Evolutionary conservation across 1,140 invertebrate genomes (phyloP).

Genomic region (Onthophagus taurus): DNA sequence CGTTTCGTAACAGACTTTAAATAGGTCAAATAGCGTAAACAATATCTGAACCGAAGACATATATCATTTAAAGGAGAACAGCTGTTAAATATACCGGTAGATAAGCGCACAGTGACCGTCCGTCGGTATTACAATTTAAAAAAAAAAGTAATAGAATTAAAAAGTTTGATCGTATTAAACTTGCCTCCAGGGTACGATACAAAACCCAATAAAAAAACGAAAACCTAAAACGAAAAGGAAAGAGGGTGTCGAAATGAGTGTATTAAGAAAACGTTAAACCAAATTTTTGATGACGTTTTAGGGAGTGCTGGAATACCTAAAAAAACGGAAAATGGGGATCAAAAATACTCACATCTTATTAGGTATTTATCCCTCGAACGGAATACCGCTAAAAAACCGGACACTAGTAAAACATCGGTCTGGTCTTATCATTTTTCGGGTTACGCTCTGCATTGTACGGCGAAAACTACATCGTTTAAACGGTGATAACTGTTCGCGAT

Average conservation of each 20-base stretch:
- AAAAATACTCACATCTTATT: constrained; percentile 9
- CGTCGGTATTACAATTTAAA: too few species aligned
- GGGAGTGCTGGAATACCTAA: too few species aligned
- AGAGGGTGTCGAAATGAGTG: too few species aligned
- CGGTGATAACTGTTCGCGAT: too few species aligned
- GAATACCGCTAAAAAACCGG: constrained; percentile 2
- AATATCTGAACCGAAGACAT: constrained; percentile 5
- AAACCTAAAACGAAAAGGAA: too few species aligned
- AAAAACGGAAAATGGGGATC: neutral
- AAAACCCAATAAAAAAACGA: too few species aligned
- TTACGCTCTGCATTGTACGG: constrained; percentile 2
- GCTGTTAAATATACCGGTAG: constrained; percentile 8
- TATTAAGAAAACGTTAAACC: too few species aligned
- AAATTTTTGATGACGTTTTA: constrained; percentile 11
- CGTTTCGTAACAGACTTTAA: too few species aligned
- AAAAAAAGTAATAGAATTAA: neutral
- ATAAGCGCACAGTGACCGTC: too few species aligned
- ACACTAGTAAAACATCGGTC: constrained; percentile 11
- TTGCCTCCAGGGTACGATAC: too few species aligned
- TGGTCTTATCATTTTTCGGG: constrained; percentile 12
- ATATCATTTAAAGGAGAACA: constrained; percentile 5
- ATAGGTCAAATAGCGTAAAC: constrained; percentile 10
- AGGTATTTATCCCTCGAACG: neutral
- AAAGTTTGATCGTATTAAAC: neutral
- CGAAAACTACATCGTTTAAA: constrained; percentile 6